A percentile compares a stretch with the other conserved stretches of the same genome.
These are phyloP conservation scores for Otolemur garnettii DNA, from an alignment of 2,113 vertebrate genomes.

Conservation along the genomic window DNA sequence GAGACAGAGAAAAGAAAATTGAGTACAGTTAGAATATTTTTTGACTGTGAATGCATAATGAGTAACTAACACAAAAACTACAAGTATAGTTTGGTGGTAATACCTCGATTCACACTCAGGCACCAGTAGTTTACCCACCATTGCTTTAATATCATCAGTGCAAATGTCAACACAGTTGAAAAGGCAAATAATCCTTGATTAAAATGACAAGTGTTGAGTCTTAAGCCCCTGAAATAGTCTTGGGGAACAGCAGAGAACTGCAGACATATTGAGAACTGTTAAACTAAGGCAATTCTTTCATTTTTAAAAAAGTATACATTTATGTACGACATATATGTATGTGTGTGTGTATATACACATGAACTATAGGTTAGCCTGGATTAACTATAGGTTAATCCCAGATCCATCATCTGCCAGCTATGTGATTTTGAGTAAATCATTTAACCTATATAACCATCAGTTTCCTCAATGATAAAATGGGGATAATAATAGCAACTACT, in stretches of 20 bases:
- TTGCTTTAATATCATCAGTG: neutral
- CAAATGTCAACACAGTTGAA: neutral
- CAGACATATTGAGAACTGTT: neutral
- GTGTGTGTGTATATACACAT: neutral
- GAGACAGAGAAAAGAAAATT: neutral
- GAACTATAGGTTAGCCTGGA: neutral
- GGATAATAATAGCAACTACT: neutral
- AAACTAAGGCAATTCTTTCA: neutral
- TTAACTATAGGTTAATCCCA: neutral
- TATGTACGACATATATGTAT: neutral
- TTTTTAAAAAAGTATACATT: conserved; percentile 45
- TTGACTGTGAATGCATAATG: neutral
- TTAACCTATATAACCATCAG: conserved; percentile 27
- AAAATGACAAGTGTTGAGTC: neutral
- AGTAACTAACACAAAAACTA: neutral
- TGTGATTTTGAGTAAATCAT: neutral
- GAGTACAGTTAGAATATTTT: neutral
- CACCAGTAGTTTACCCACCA: neutral
- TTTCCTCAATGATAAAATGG: conserved; percentile 63
- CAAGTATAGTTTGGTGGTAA: neutral
- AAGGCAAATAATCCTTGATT: neutral
- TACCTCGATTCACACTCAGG: neutral
- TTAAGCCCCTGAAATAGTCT: neutral
- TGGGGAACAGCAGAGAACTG: neutral
- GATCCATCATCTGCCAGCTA: conserved; percentile 3